phyloP scores from a whole-genome alignment of 2,797 vertebrate species.

The Acanthiza pusilla region DNA sequence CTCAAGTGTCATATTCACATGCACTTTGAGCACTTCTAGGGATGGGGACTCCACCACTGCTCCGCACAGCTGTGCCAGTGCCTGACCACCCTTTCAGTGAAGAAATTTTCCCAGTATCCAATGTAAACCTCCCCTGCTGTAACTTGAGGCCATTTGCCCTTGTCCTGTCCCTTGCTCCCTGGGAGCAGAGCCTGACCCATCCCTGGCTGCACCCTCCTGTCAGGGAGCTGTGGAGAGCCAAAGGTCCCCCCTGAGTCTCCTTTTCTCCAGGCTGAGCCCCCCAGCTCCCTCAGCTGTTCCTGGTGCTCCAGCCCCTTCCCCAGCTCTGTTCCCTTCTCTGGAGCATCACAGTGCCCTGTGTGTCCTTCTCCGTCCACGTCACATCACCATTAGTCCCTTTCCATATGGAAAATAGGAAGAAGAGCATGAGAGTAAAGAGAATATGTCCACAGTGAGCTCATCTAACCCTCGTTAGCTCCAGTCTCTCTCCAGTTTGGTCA shows the following conservation, averaged over 20 bases:
- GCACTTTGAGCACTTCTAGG: background rate
- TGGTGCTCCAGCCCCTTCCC: background rate
- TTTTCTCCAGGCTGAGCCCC: background rate
- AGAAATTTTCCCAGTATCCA: background rate
- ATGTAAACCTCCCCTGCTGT: accelerated
- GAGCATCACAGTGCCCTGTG: background rate
- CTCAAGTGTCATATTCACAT: background rate
- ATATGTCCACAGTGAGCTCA: background rate
- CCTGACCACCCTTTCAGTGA: background rate
- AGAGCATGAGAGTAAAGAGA: background rate
- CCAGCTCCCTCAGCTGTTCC: background rate
- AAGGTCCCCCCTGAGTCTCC: background rate
- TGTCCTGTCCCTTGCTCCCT: background rate
- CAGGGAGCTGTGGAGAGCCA: background rate
- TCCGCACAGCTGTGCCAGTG: background rate
- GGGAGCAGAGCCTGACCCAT: accelerated
- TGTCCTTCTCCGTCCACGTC: background rate
- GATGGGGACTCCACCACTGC: background rate
- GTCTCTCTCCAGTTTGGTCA: background rate
- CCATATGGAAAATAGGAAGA: background rate
- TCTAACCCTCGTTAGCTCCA: background rate
- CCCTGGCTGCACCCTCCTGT: accelerated
- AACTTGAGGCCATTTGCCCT: accelerated
- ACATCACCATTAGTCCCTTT: background rate
- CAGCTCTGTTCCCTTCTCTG: background rate